Evolutionary conservation across 2,888 invertebrate genomes (phyloP).

Genomic region (Scaptomyza reducta): DNA sequence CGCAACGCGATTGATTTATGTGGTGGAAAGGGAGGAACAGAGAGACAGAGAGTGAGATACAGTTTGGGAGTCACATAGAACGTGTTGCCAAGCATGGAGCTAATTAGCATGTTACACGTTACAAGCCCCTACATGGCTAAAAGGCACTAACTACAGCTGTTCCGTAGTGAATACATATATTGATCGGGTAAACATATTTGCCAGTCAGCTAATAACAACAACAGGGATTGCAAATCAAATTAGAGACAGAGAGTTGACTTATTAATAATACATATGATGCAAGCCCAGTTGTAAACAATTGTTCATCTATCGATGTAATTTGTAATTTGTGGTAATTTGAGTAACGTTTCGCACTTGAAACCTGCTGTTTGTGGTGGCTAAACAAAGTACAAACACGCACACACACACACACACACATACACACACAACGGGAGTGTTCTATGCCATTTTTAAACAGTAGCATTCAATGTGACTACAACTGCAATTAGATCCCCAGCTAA

Average conservation of each 20-base stretch:
- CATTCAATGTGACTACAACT: constrained; percentile 38
- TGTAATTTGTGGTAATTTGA: constrained; percentile 62
- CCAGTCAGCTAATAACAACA: constrained; percentile 4
- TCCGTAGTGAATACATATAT: constrained; percentile 22
- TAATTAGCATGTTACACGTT: constrained; percentile 75
- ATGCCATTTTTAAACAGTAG: constrained; percentile 41
- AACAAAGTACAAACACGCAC: constrained; percentile 48
- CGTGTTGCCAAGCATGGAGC: constrained; percentile 45
- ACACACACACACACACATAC: too few relatives aligned
- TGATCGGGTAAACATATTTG: constrained; percentile 25
- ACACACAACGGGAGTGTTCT: constrained; percentile 27
- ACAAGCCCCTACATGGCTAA: constrained; percentile 68
- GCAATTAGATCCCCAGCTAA: constrained; percentile 39
- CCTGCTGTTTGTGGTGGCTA: constrained; percentile 66
- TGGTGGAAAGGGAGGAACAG: constrained; percentile 7
- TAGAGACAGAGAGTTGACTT: constrained; percentile 44
- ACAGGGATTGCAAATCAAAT: constrained; percentile 71
- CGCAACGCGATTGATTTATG: constrained; percentile 48
- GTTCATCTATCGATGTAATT: constrained; percentile 60
- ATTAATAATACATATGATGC: constrained; percentile 72
- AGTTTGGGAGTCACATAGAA: constrained; percentile 21
- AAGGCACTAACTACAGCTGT: constrained; percentile 57
- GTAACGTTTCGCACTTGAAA: constrained; percentile 56
- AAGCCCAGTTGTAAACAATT: constrained; percentile 62
- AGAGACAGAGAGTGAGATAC: not conserved